Evolutionary conservation across 2,113 vertebrate genomes (phyloP).

Genomic region (Acanthisitta chloris): DNA sequence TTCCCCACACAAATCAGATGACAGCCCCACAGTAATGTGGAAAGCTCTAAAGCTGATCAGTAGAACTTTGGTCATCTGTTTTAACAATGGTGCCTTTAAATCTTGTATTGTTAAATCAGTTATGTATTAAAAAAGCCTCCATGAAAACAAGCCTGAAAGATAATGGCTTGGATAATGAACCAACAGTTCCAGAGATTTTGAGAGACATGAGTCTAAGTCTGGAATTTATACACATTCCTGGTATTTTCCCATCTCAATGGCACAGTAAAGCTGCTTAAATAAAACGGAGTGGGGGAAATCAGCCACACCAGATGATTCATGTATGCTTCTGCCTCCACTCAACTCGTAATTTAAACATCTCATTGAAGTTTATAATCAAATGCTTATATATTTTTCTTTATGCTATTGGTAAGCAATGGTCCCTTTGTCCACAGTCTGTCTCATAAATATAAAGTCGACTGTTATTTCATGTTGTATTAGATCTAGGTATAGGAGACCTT

Average conservation of each 20-base stretch:
- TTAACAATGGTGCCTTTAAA: not conserved
- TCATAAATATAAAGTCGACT: constrained; percentile 48
- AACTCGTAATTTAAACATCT: constrained; percentile 53
- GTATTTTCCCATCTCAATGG: constrained; percentile 1
- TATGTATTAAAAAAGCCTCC: not conserved
- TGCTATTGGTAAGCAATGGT: constrained; percentile 47
- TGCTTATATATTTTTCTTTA: constrained; percentile 41
- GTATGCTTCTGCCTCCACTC: constrained; percentile 38
- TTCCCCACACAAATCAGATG: not conserved
- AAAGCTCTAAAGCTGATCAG: not conserved
- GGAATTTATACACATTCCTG: not conserved
- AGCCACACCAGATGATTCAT: constrained; percentile 58
- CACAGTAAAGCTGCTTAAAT: not conserved
- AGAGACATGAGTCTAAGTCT: not conserved
- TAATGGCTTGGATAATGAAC: not conserved
- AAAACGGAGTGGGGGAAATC: not conserved
- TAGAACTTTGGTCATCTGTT: not conserved
- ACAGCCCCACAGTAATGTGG: not conserved
- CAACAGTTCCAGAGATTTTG: not conserved
- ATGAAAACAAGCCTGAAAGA: not conserved
- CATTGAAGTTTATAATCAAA: constrained; percentile 50
- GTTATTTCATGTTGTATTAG: constrained; percentile 29
- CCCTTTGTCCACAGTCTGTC: constrained; percentile 39
- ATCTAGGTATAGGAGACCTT: constrained; percentile 39
- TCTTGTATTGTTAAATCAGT: not conserved